Base-by-base conservation (phyloP, 2,113 vertebrate species). In the Protobothrops mucrosquamatus region DNA sequence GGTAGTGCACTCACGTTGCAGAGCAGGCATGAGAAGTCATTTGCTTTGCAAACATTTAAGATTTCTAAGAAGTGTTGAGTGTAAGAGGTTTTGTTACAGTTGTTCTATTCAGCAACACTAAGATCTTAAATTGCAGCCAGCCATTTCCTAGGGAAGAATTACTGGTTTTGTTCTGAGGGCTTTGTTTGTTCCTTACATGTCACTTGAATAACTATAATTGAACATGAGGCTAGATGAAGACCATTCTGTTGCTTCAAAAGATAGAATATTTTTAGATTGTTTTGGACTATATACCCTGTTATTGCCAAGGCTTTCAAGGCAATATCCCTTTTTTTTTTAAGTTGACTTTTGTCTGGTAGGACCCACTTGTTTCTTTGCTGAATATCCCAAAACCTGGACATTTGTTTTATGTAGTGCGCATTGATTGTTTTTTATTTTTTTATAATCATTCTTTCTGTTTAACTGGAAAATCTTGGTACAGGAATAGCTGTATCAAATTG, bases 111-210 rank as follows among this genome's bases (percentile, higher is more conserved):
- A 89, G 54, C 52, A 34, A 48, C 15, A 34, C 54, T 26, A 59
- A 46, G 24, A 48, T 89, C 59, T 54, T 46, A 56, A 81, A 22
- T n/a, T 81, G 52, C n/a, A 64, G 24, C 48, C 52, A 48, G 52
- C 69, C 46, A 43, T 85, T 89, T 89, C 34, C 88, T 89, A 48
- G 26, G 12, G 22, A 7, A 59, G 81, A 85, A n/a, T 7, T 15
- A 39, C 20, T 93, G 52, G 64, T 85, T 89, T 85, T 54, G 34
- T 56, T 93, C 90, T 92, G 51, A 43, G 20, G 12, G 23, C 64
- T 95, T 86, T 7, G 81, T 96, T 10, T 93, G 85, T 94, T 92
- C 95, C 69, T 74, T 88, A 6, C 24, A 87, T 97, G 88, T 94
- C 91, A 90, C 85, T 95, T 96, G 69, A 94, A 87, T 94, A 61